A percentile compares a stretch with the other conserved stretches of the same genome.
Evolutionary conservation across 2,113 vertebrate genomes (phyloP).

Genomic region (Chinchilla lanigera): DNA sequence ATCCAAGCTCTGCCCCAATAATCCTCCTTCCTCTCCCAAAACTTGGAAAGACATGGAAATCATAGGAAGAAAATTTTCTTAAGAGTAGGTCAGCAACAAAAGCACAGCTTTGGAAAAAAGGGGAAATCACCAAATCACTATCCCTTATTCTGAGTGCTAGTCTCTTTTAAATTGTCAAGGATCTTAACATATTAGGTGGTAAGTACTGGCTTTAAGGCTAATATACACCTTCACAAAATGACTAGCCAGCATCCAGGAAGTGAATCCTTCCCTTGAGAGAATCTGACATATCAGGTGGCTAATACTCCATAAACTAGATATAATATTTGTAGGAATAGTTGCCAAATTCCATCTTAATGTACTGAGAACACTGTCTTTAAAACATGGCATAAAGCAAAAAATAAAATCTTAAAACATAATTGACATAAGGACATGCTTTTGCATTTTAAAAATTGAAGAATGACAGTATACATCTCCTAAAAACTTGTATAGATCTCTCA

Average conservation of each 20-base stretch:
- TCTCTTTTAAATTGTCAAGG: not conserved
- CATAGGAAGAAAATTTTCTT: not conserved
- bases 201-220: not conserved
- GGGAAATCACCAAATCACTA: not conserved
- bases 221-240: constrained; percentile 26
- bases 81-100: not conserved
- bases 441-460: constrained; percentile 56
- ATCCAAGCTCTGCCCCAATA: not conserved
- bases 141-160: not conserved
- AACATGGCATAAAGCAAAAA: constrained; percentile 47
- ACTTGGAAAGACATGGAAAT: not conserved
- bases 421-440: constrained; percentile 28
- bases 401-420: constrained; percentile 21
- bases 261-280: not conserved
- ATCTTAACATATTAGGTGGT: not conserved
- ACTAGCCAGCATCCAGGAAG: not conserved
- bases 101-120: not conserved
- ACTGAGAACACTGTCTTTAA: constrained; percentile 12
- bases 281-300: not conserved
- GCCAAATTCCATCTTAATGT: constrained; percentile 14
- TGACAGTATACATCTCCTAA: not conserved
- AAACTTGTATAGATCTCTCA: constrained; percentile 29
- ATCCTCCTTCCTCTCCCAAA: not conserved
- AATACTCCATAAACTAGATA: constrained; percentile 36
- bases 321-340: constrained; percentile 21